Percentiles rank a stretch among this genome's conserved stretches.
Evolutionary conservation across 2,797 vertebrate species (phyloP).

Genomic region (Otolemur crassicaudatus): DNA sequence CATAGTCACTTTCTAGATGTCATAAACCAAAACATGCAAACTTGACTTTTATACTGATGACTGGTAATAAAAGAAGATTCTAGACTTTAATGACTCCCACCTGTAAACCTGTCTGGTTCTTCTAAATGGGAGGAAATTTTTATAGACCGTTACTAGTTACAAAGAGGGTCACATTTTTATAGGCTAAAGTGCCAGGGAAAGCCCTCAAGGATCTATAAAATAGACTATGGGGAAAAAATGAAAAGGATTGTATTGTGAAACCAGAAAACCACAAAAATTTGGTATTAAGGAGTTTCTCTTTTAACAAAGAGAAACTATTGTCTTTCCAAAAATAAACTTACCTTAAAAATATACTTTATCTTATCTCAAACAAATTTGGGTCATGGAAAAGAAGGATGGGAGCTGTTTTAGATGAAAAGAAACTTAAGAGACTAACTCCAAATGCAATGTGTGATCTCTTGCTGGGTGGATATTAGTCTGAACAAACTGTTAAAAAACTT

Average conservation of each 20-base stretch:
- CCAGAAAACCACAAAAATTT: background rate
- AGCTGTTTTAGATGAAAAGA: background rate
- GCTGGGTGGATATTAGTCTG: background rate
- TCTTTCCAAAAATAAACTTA: background rate
- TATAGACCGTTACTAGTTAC: constrained; percentile 19
- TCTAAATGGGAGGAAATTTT: background rate
- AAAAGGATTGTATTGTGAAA: background rate
- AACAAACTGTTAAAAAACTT: constrained; percentile 35
- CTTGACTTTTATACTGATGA: background rate
- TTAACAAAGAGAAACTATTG: background rate
- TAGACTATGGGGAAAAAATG: constrained; percentile 2
- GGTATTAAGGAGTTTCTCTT: constrained; percentile 33
- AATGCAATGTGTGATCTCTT: background rate
- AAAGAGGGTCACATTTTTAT: constrained; percentile 44
- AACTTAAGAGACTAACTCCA: background rate
- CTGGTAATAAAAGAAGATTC: background rate
- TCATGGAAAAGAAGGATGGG: constrained; percentile 29
- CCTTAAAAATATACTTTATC: no score
- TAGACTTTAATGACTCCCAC: background rate
- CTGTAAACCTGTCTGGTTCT: background rate
- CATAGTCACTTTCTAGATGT: background rate
- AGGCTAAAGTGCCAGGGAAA: background rate
- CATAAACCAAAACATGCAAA: background rate
- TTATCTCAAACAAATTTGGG: background rate
- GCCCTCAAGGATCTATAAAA: constrained; percentile 22